phyloP scores from a whole-genome alignment of 2,888 invertebrate species.

The Lochmaea capreae region DNA sequence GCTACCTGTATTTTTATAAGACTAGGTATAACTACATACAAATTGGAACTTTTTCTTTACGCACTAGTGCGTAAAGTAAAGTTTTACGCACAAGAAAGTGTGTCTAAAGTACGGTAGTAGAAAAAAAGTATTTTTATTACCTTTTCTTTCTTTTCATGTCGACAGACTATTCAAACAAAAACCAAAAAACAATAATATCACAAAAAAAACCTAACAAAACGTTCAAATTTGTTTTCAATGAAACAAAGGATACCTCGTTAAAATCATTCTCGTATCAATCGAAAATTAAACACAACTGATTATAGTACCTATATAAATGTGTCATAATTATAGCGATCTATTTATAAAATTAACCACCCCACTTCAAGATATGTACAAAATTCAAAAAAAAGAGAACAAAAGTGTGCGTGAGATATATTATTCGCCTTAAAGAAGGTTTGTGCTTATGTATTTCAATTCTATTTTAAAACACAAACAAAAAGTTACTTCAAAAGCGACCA shows the following conservation, averaged over 20 bases:
- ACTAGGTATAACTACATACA: no score
- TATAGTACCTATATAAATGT: constrained; percentile 20
- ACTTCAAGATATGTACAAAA: constrained; percentile 44
- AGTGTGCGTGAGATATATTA: constrained; percentile 34
- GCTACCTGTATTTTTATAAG: no score
- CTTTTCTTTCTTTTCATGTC: no score
- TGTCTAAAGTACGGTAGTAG: no score
- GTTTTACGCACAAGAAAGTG: no score
- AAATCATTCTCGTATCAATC: background rate
- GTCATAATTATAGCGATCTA: constrained; percentile 51
- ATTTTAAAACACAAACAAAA: constrained; percentile 25
- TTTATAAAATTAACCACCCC: constrained; percentile 56
- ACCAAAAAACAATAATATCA: background rate
- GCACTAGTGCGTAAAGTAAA: no score
- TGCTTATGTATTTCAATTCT: constrained; percentile 43
- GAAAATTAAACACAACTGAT: constrained; percentile 16
- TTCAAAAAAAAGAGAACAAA: constrained; percentile 4
- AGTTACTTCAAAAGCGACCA: constrained; percentile 21
- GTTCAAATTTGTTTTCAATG: no score
- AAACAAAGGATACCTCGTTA: no score
- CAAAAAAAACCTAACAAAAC: background rate
- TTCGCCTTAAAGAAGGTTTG: constrained; percentile 41
- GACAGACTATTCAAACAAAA: no score
- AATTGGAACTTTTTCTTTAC: no score
- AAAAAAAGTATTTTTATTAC: no score